Evolutionary conservation across 2,797 vertebrate species (phyloP).

Genomic region (Acanthis flammea): DNA sequence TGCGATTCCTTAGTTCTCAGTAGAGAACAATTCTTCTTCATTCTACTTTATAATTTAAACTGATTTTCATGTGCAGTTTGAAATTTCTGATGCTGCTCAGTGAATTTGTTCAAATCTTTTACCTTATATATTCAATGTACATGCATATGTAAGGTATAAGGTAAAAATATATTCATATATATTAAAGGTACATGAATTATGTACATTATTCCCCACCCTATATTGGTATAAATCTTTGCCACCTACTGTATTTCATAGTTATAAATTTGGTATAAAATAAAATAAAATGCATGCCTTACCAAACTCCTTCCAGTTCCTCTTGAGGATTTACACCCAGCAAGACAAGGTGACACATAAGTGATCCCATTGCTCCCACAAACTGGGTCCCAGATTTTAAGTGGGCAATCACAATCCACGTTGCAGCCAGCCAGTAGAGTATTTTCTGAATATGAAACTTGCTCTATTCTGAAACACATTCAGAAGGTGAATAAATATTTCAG

Average conservation of each 20-base stretch:
- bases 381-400: conserved; percentile 85
- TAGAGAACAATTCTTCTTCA: neutral
- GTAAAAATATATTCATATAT: no score
- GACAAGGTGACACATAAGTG: conserved; percentile 88
- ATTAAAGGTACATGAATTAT: neutral
- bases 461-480: conserved; percentile 74
- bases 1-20: neutral
- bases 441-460: conserved; percentile 57
- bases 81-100: neutral
- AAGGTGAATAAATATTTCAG: neutral
- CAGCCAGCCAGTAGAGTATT: conserved; percentile 78
- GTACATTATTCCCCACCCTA: neutral
- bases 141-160: neutral
- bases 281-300: conserved; percentile 68
- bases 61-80: neutral
- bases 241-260: neutral
- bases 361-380: conserved; percentile 87
- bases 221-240: neutral
- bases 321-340: conserved; percentile 87
- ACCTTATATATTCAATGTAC: neutral
- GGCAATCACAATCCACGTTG: conserved; percentile 81
- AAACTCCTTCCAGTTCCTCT: conserved; percentile 80
- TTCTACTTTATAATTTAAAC: neutral
- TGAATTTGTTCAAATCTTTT: neutral
- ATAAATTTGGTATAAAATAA: neutral